Percentiles rank a stretch among this genome's conserved stretches.
phyloP scores from a whole-genome alignment of 2,888 invertebrate species.

The Calliopum simillimum region DNA sequence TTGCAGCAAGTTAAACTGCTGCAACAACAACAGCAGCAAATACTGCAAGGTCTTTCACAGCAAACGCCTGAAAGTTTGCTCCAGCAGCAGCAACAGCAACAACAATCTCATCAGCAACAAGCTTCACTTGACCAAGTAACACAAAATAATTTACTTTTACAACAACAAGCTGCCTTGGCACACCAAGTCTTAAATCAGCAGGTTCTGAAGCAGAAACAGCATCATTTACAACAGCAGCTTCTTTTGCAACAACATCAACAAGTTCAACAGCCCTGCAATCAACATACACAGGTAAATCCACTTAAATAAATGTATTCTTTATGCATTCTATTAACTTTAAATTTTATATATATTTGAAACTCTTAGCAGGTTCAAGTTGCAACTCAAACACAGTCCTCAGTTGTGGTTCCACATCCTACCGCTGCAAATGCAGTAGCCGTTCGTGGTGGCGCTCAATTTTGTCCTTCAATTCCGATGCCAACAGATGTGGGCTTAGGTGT shows the following conservation, averaged over 20 bases:
- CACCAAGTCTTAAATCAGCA: conserved; percentile 58
- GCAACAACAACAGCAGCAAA: conserved; percentile 54
- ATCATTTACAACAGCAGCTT: conserved; percentile 70
- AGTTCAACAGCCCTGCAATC: conserved; percentile 48
- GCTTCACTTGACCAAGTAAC: conserved; percentile 62
- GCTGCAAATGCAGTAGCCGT: conserved; percentile 41
- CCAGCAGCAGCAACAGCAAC: conserved; percentile 54
- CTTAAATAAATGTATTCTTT: neutral
- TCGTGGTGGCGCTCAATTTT: conserved; percentile 52
- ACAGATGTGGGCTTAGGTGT: conserved; percentile 53
- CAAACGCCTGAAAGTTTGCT: conserved; percentile 53
- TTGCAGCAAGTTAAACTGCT: conserved; percentile 51
- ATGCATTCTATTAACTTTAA: neutral
- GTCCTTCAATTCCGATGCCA: conserved; percentile 54
- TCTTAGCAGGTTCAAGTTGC: conserved; percentile 73
- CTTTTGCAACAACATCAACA: conserved; percentile 67
- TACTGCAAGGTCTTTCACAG: conserved; percentile 49
- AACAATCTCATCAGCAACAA: conserved; percentile 50
- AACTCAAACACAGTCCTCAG: conserved; percentile 72
- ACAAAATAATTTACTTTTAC: conserved; percentile 61
- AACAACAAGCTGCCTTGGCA: conserved; percentile 59
- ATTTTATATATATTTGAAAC: conserved; percentile 2
- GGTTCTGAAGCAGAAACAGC: conserved; percentile 65
- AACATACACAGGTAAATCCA: conserved; percentile 54
- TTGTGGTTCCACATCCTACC: conserved; percentile 56